A percentile compares a stretch with the other conserved stretches of the same genome.
phyloP scores from a whole-genome alignment of 1,140 invertebrate genomes.

The Eurytemora carolleeae region DNA sequence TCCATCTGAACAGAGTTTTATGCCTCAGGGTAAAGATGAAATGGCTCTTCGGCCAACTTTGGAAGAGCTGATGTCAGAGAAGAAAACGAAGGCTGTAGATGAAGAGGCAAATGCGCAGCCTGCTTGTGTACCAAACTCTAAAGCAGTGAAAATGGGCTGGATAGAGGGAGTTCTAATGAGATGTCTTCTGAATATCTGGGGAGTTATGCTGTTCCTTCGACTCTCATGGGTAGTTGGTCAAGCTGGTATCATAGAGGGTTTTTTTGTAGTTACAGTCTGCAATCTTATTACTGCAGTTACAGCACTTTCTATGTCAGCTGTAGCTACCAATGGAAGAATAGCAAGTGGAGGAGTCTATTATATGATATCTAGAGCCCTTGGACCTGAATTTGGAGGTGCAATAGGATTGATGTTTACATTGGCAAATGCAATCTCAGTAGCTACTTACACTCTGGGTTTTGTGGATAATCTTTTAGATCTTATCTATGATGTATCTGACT shows the following conservation, averaged over 20 bases:
- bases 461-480: slow-evolving; percentile 55
- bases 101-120: slow-evolving; percentile 12
- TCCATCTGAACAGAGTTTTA: no score
- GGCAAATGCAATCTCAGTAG: slow-evolving; percentile 84
- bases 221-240: slow-evolving; percentile 38
- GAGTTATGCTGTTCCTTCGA: no score
- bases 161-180: slow-evolving; percentile 30
- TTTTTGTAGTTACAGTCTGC: slow-evolving; percentile 61
- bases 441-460: slow-evolving; percentile 98
- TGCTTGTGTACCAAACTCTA: slow-evolving; percentile 4
- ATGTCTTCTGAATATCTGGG: slow-evolving; percentile 38
- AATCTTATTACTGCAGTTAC: slow-evolving; percentile 77
- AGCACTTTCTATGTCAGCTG: slow-evolving; percentile 85
- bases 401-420: slow-evolving; percentile 93
- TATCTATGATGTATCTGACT: slow-evolving; percentile 2
- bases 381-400: slow-evolving; percentile 91
- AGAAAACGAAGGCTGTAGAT: no score
- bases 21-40: no score
- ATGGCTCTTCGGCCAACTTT: slow-evolving; percentile 12
- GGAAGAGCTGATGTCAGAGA: slow-evolving; percentile 10
- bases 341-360: no score
- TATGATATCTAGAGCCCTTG: no score
- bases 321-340: slow-evolving; percentile 81
- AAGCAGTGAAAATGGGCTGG: slow-evolving; percentile 29
- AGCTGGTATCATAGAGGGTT: slow-evolving; percentile 39